Percentiles rank a stretch among this genome's conserved stretches.
These are phyloP conservation scores for Chouioia cunea DNA, from an alignment of 2,888 invertebrate species.

Conservation along the genomic window DNA sequence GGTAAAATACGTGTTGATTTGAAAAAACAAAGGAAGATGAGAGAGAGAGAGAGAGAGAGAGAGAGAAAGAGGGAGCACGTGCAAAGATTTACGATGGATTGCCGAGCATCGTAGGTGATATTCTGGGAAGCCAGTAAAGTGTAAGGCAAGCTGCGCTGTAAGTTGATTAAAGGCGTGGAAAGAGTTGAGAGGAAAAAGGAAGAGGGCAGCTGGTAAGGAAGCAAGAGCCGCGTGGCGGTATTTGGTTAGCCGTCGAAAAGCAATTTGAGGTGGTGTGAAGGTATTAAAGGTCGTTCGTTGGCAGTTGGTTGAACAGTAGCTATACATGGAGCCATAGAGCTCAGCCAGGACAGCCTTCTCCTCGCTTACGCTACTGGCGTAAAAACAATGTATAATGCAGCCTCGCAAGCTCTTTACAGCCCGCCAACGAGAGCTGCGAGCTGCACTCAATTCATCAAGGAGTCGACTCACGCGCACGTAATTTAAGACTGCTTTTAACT, in stretches of 20 bases:
- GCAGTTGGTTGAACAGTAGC: too few relatives aligned
- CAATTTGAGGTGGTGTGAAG: slow-evolving; percentile 42
- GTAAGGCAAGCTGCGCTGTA: slow-evolving; percentile 9
- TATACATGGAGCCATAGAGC: too few relatives aligned
- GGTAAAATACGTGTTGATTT: slow-evolving; percentile 66
- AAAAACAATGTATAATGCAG: slow-evolving; percentile 65
- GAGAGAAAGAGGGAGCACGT: slow-evolving; percentile 39
- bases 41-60: neutral
- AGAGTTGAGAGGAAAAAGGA: slow-evolving; percentile 38
- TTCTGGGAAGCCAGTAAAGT: slow-evolving; percentile 45
- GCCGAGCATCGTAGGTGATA: slow-evolving; percentile 44
- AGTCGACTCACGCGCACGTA: slow-evolving; percentile 66
- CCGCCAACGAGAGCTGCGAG: slow-evolving; percentile 58
- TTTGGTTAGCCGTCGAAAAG: slow-evolving; percentile 49
- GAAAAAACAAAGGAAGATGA: slow-evolving; percentile 56
- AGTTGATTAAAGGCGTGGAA: slow-evolving; percentile 32
- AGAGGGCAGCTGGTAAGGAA: slow-evolving; percentile 11
- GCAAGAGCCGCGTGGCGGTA: too few relatives aligned
- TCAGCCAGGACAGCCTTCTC: too few relatives aligned
- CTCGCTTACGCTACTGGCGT: slow-evolving; percentile 42
- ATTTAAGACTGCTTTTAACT: slow-evolving; percentile 70
- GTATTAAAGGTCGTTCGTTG: slow-evolving; percentile 46
- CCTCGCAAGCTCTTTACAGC: slow-evolving; percentile 29
- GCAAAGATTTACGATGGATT: slow-evolving; percentile 47
- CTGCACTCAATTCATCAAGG: slow-evolving; percentile 68